Percentiles rank a stretch among this genome's conserved stretches.
Conservation (phyloP, 2,113 vertebrate species). For the Edolisoma coerulescens region DNA sequence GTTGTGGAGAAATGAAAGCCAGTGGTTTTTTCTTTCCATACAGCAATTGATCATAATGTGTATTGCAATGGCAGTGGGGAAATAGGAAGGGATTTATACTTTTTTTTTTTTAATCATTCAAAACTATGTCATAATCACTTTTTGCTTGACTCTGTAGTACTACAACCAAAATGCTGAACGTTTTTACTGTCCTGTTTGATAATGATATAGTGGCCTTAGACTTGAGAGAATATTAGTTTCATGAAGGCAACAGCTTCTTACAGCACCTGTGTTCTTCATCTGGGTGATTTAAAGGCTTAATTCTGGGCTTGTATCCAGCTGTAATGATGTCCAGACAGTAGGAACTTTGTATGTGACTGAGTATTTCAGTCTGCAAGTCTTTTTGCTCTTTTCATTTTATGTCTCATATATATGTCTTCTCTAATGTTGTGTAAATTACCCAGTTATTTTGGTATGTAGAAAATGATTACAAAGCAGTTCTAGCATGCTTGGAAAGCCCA, state of each 20-base stretch:
- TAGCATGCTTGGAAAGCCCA: background rate
- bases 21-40: background rate
- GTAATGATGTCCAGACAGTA: background rate
- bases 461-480: background rate
- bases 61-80: background rate
- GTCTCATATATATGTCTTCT: background rate
- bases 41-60: accelerated
- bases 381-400: background rate
- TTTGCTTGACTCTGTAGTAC: background rate
- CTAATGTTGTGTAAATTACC: background rate
- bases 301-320: background rate
- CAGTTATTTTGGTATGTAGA: background rate
- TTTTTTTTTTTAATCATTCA: background rate
- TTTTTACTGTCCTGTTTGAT: background rate
- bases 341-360: background rate
- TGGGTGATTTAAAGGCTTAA: background rate
- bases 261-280: background rate
- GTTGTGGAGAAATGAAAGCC: background rate
- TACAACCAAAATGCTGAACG: accelerated
- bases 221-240: background rate
- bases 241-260: background rate
- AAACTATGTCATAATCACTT: background rate
- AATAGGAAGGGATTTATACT: background rate
- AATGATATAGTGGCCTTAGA: background rate
- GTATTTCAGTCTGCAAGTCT: background rate